Conservation (phyloP, 2,113 vertebrate genomes). For the Noturus placidus region DNA sequence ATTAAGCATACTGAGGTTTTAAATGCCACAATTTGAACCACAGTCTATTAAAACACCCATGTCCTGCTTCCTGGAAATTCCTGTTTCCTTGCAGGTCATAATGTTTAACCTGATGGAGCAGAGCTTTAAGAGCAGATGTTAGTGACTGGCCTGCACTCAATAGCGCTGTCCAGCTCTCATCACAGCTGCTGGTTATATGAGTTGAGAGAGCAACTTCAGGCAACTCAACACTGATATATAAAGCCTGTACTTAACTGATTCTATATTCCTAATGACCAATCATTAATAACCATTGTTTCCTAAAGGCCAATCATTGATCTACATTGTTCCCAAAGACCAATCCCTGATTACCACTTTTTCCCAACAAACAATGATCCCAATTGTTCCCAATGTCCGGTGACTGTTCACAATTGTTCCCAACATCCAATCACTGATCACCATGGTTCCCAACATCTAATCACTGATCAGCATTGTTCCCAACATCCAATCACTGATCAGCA, state of each 20-base stretch:
- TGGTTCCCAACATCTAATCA: not conserved
- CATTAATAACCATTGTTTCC: not conserved
- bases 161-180: not conserved
- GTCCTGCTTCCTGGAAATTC: not conserved
- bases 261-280: not conserved
- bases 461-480: no score
- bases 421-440: not conserved
- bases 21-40: not conserved
- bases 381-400: not conserved
- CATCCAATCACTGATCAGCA: not conserved
- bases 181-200: not conserved
- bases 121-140: not conserved
- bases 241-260: not conserved
- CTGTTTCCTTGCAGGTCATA: not conserved
- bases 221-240: not conserved
- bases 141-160: not conserved
- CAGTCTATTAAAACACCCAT: not conserved
- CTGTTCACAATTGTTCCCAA: not conserved
- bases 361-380: not conserved
- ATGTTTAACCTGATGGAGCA: not conserved
- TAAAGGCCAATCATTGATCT: not conserved
- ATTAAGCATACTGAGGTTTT: not conserved
- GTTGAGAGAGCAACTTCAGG: not conserved
- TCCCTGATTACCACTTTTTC: not conserved
- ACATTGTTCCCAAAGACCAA: not conserved